A percentile compares a stretch with the other conserved stretches of the same genome.
These are phyloP conservation scores for Pardalotus punctatus DNA, from an alignment of 2,113 vertebrate genomes.

Conservation along the genomic window DNA sequence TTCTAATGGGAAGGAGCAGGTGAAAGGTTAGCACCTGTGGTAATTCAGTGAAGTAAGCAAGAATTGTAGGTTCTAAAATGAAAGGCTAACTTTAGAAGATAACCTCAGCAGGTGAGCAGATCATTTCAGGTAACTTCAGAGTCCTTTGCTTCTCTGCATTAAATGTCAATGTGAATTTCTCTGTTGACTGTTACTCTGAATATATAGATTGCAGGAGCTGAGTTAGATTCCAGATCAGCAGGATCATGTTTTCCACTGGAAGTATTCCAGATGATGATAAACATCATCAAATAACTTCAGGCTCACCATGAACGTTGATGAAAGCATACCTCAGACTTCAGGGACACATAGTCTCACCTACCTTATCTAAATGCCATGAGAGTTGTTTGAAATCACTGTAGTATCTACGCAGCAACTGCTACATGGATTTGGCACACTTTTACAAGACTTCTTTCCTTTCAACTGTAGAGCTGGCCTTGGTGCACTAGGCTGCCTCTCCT, in stretches of 20 bases:
- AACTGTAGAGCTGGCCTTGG: fast-evolving
- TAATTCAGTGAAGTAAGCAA: not conserved
- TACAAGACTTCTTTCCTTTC: not conserved
- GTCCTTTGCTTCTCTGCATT: conserved; percentile 6
- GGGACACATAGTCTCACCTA: not conserved
- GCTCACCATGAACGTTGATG: not conserved
- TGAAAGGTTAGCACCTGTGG: not conserved
- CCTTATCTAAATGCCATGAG: not conserved
- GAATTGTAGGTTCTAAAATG: not conserved
- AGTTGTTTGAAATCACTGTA: not conserved
- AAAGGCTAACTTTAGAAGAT: not conserved
- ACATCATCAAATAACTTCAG: conserved; percentile 15
- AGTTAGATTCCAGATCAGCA: conserved; percentile 42
- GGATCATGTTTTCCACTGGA: conserved; percentile 47
- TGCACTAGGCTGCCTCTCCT: not conserved
- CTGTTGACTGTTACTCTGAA: not conserved
- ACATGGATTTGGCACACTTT: not conserved
- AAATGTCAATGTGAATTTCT: not conserved
- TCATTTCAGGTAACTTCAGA: conserved; percentile 13
- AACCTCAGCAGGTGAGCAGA: conserved; percentile 11
- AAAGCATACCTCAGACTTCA: not conserved
- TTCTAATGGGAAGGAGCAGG: not conserved
- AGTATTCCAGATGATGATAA: conserved; percentile 34
- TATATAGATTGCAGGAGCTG: not conserved
- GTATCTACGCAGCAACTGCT: not conserved